Evolutionary conservation across 1,140 invertebrate species (phyloP).

Genomic region (Hyles vespertilio): DNA sequence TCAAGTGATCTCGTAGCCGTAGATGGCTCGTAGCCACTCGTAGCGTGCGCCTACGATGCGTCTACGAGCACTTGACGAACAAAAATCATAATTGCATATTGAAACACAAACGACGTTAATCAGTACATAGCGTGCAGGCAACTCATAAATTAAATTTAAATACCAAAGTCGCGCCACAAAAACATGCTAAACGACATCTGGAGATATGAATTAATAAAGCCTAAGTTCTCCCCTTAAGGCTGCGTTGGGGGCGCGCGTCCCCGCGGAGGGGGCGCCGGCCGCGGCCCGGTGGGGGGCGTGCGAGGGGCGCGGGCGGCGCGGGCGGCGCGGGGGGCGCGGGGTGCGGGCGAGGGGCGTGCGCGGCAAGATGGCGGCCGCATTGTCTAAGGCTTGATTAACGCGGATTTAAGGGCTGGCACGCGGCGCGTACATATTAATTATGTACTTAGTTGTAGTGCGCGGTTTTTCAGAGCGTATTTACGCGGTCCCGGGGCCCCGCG

Average conservation of each 20-base stretch:
- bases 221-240: conserved; percentile 37
- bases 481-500: conserved; percentile 3
- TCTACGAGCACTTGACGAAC: conserved; percentile 5
- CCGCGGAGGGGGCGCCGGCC: conserved; percentile 15
- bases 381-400: conserved; percentile 64
- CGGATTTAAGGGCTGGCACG: conserved; percentile 46
- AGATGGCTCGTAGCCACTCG: conserved; percentile 9
- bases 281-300: conserved; percentile 9
- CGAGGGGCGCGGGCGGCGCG: conserved; percentile 5
- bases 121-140: not conserved
- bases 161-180: conserved; percentile 1
- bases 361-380: conserved; percentile 63
- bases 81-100: conserved; percentile 2
- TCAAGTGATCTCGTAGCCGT: too few species aligned
- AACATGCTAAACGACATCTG: conserved; percentile 11
- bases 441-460: conserved; percentile 44
- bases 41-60: conserved; percentile 10
- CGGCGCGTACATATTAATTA: conserved; percentile 66
- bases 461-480: conserved; percentile 34
- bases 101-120: conserved; percentile 4
- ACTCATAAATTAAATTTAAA: conserved; percentile 13
- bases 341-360: conserved; percentile 23
- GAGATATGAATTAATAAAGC: conserved; percentile 34
- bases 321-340: conserved; percentile 15
- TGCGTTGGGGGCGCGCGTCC: conserved; percentile 19